A percentile compares a stretch with the other conserved stretches of the same genome.
These are phyloP conservation scores for Hoplodrina ambigua DNA, from an alignment of 2,888 invertebrate genomes.

Conservation along the genomic window DNA sequence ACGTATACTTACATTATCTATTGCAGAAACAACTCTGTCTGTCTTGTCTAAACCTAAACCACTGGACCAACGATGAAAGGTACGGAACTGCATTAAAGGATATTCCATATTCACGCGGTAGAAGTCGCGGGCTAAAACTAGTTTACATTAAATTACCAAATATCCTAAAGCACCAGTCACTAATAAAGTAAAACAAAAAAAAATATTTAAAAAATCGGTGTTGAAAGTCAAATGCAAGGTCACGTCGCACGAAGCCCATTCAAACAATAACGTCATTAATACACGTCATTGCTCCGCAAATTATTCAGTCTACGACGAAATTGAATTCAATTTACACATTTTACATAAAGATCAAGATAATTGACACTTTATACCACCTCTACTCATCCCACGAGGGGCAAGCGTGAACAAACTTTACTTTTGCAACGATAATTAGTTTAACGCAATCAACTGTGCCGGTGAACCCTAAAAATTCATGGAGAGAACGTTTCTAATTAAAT, in stretches of 20 bases:
- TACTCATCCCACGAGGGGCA: slow-evolving; percentile 33
- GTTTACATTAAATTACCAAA: too few relatives aligned
- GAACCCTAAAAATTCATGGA: slow-evolving; percentile 42
- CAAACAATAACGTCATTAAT: slow-evolving; percentile 22
- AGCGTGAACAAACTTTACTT: slow-evolving; percentile 47
- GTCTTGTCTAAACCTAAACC: too few relatives aligned
- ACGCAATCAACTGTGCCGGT: slow-evolving; percentile 41
- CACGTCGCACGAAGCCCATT: neutral
- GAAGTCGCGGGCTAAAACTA: too few relatives aligned
- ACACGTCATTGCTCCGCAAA: slow-evolving; percentile 25
- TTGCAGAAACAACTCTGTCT: too few relatives aligned
- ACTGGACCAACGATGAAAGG: too few relatives aligned
- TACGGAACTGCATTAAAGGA: too few relatives aligned
- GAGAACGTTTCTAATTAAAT: slow-evolving; percentile 50
- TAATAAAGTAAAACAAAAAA: too few relatives aligned
- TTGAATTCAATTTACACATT: slow-evolving; percentile 45
- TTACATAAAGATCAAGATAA: slow-evolving; percentile 53
- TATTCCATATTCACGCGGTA: too few relatives aligned
- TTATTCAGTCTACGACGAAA: slow-evolving; percentile 44
- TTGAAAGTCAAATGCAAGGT: slow-evolving; percentile 1
- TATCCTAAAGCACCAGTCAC: too few relatives aligned
- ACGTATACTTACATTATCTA: too few relatives aligned
- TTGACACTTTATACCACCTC: slow-evolving; percentile 49
- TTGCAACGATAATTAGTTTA: slow-evolving; percentile 46
- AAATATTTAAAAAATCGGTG: too few relatives aligned